These are phyloP conservation scores for Lerista edwardsae DNA, from an alignment of 2,797 vertebrate species.

Conservation along the genomic window DNA sequence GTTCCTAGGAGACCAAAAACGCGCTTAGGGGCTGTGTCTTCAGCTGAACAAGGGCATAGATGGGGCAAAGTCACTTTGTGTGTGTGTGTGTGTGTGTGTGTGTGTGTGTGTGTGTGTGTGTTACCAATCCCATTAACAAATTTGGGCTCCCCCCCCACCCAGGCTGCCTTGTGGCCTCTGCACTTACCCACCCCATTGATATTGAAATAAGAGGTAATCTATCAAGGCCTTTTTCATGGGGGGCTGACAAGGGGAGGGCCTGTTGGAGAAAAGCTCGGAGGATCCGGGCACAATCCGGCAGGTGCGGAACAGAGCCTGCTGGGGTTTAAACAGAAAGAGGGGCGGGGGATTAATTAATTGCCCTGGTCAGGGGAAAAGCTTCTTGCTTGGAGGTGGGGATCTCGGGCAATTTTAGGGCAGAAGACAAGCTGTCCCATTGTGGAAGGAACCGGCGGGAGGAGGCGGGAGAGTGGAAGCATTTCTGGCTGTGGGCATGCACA, in stretches of 20 bases:
- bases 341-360: conserved; percentile 63
- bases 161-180: conserved; percentile 44
- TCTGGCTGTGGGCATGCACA: rapidly evolving
- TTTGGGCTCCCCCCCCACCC: conserved; percentile 48
- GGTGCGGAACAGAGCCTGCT: conserved; percentile 80
- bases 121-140: conserved; percentile 76
- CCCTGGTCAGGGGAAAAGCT: rapidly evolving
- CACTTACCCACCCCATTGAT: conserved; percentile 76
- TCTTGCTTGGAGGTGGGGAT: background rate
- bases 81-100: background rate
- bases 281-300: conserved; percentile 79
- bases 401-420: background rate
- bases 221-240: conserved; percentile 81
- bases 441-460: background rate
- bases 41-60: background rate
- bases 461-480: background rate
- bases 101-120: background rate
- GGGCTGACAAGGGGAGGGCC: conserved; percentile 80
- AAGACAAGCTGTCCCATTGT: background rate
- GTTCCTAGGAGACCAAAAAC: background rate
- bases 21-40: background rate
- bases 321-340: conserved; percentile 27
- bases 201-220: conserved; percentile 83
- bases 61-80: background rate
- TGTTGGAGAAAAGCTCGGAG: conserved; percentile 78